Percentiles rank a stretch among this genome's conserved stretches.
These are phyloP conservation scores for Lamellibrachia luymesi DNA, from an alignment of 1,140 invertebrate genomes.

Conservation along the genomic window DNA sequence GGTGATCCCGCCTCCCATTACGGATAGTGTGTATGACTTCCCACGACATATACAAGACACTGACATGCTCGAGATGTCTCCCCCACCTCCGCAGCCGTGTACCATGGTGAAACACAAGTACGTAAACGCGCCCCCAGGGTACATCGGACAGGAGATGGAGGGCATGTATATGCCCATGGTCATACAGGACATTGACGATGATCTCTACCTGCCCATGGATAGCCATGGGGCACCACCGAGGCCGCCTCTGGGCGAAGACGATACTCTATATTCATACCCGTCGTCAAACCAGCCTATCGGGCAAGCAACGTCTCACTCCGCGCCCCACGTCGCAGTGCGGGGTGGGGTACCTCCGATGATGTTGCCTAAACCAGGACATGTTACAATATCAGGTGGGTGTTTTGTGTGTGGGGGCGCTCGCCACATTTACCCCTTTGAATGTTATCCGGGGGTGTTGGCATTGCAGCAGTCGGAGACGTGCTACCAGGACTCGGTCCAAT, in stretches of 20 bases:
- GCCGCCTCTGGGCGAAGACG: neutral
- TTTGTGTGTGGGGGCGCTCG: neutral
- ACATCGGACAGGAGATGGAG: neutral
- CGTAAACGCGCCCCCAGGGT: constrained; percentile 8
- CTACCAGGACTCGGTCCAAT: too few relatives aligned
- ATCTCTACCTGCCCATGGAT: constrained; percentile 11
- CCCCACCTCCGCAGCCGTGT: constrained; percentile 9
- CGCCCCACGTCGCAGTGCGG: too few relatives aligned
- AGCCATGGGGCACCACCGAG: neutral
- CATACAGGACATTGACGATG: neutral
- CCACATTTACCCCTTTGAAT: neutral
- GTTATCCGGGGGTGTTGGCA: neutral
- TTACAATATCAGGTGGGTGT: neutral
- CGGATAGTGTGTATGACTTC: constrained; percentile 10
- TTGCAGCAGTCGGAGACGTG: too few relatives aligned
- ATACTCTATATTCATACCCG: neutral
- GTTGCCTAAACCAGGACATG: neutral
- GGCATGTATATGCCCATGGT: constrained; percentile 12
- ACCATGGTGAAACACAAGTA: neutral
- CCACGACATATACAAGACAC: neutral
- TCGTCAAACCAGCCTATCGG: neutral
- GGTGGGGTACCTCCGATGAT: neutral
- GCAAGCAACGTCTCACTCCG: neutral
- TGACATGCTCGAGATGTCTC: neutral
- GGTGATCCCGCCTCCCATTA: neutral